These are phyloP conservation scores for Hyperopisus bebe DNA, from an alignment of 2,113 vertebrate species.

Conservation along the genomic window DNA sequence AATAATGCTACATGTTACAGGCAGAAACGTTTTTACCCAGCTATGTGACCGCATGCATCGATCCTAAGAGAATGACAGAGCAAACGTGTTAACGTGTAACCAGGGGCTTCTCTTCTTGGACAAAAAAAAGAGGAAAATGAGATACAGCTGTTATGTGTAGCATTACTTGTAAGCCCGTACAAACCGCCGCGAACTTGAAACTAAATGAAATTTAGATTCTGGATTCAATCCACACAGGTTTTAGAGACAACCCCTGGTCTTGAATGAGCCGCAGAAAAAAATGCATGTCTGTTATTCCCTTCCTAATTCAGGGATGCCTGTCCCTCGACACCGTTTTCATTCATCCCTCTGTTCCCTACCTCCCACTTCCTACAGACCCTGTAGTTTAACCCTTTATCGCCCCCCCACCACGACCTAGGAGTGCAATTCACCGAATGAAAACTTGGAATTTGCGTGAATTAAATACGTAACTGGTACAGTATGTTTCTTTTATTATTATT, in stretches of 20 bases:
- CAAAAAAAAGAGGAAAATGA: neutral
- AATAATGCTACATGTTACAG: neutral
- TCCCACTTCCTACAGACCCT: constrained; percentile 25
- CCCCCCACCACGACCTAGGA: constrained; percentile 26
- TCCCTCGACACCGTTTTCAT: constrained; percentile 3
- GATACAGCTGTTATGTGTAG: neutral
- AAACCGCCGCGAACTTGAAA: neutral
- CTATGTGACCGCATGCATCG: neutral
- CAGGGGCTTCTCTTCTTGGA: neutral
- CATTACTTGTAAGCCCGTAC: neutral
- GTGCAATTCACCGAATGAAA: neutral
- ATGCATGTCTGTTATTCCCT: neutral
- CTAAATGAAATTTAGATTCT: neutral
- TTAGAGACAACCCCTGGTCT: neutral
- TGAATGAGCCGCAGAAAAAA: neutral
- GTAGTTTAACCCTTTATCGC: constrained; percentile 37
- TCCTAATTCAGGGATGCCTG: constrained; percentile 12
- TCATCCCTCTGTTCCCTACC: constrained; percentile 9
- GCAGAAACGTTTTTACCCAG: neutral
- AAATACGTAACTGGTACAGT: neutral
- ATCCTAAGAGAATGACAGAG: neutral
- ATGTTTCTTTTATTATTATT: neutral
- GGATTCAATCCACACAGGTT: neutral
- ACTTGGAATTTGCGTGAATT: neutral
- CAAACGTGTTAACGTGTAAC: neutral